phyloP scores from a whole-genome alignment of 2,113 vertebrate species.

The Cariama cristata region DNA sequence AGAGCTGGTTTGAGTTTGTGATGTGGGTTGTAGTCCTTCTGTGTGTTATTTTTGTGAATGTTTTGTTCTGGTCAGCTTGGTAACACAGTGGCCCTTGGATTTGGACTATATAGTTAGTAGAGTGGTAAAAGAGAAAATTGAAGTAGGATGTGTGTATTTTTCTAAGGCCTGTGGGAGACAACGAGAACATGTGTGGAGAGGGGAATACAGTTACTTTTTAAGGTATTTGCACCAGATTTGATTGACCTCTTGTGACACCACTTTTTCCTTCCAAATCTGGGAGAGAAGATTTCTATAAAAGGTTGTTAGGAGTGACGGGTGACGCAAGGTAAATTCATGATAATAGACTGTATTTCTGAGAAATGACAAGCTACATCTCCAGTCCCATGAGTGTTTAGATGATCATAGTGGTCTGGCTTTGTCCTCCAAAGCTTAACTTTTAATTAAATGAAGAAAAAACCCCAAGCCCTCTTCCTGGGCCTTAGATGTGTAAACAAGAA shows the following conservation, averaged over 20 bases:
- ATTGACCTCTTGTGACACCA: background rate
- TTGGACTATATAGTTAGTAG: constrained; percentile 16
- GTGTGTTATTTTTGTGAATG: constrained; percentile 32
- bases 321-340: background rate
- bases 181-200: background rate
- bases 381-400: background rate
- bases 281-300: background rate
- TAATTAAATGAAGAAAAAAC: constrained; percentile 24
- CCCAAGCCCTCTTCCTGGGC: background rate
- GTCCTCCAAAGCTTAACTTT: background rate
- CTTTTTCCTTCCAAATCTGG: background rate
- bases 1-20: constrained; percentile 24
- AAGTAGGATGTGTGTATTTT: background rate
- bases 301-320: background rate
- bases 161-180: background rate
- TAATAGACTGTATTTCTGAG: background rate
- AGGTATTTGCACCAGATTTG: background rate
- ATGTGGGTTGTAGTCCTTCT: constrained; percentile 47
- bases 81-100: constrained; percentile 23
- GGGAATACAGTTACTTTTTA: background rate
- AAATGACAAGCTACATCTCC: background rate
- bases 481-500: background rate
- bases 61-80: constrained; percentile 51
- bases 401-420: constrained; percentile 9
- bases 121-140: background rate